Evolutionary conservation across 2,888 invertebrate species (phyloP).

Genomic region (Esperia sulphurella): DNA sequence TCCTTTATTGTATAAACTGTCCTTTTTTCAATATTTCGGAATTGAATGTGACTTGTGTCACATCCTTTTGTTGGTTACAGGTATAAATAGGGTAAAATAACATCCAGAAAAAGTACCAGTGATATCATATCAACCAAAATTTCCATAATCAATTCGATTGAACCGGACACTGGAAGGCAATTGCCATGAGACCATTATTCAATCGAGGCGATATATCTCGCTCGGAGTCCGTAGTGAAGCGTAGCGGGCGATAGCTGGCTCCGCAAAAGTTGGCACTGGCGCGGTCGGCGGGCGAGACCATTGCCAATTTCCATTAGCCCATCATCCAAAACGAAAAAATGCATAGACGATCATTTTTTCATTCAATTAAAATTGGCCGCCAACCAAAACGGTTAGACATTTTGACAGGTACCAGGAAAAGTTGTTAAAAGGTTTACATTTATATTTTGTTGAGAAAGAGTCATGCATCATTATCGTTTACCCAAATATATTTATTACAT

Average conservation of each 20-base stretch:
- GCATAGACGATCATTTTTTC: constrained; percentile 77
- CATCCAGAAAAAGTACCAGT: too few relatives aligned
- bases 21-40: too few relatives aligned
- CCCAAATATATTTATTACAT: too few relatives aligned
- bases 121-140: constrained; percentile 22
- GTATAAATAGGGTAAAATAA: too few relatives aligned
- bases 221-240: constrained; percentile 62
- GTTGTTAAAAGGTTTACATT: background rate
- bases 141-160: constrained; percentile 52
- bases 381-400: constrained; percentile 57
- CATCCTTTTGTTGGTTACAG: too few relatives aligned
- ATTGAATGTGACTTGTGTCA: too few relatives aligned
- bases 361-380: constrained; percentile 78
- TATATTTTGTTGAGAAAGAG: background rate
- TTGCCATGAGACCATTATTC: constrained; percentile 73
- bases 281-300: constrained; percentile 56
- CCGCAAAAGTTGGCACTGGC: constrained; percentile 75
- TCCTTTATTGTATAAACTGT: too few relatives aligned
- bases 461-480: too few relatives aligned
- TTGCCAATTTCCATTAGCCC: constrained; percentile 79
- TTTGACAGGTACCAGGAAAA: constrained; percentile 20
- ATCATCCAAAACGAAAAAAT: constrained; percentile 78
- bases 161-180: constrained; percentile 52
- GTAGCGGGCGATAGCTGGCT: constrained; percentile 74
- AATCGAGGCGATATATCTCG: constrained; percentile 74